Evolutionary conservation across 2,888 invertebrate genomes (phyloP), one percentile per base, ranked within the genome.

Genomic region (Hirtodrosophila histrioides): DNA sequence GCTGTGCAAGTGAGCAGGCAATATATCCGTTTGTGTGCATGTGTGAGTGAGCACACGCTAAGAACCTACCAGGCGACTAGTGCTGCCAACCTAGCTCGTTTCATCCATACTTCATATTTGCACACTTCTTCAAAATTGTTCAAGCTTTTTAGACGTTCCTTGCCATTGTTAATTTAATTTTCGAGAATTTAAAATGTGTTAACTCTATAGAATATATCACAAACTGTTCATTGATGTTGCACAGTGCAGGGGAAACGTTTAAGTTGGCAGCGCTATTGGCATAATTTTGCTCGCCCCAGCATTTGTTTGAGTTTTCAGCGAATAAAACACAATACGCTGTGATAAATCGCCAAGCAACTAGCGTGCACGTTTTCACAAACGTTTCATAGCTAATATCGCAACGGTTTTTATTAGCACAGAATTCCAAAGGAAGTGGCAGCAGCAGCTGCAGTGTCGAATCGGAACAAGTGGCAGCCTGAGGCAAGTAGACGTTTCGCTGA

Each of bases 401-500:
- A n/a, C 17, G 35, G 36, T 36, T 24, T 53, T n/a, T 31, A 49
- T 29, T 49, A 29, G 37, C 36, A 40, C 43, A 72, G 67, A 56
- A 69, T 66, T 65, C 48, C 39, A 46, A 41, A 43, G 24, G 48
- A 66, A 70, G 54, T 41, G 69, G 50, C 69, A 73, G 69, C 61
- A 68, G 70, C 65, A 61, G 66, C 72, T 74, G 70, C 69, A 68
- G 49, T 68, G 66, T 35, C 44, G 62, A 72, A 72, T 77, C 78
- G 70, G 70, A 75, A 66, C 83, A 75, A 83, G 78, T 76, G 80
- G 75, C 60, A 78, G 75, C 57, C 54, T 57, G 43, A 83, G 78
- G 83, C 75, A 78, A 80, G 69, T 73, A 78, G 61, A 60, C 57
- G 23, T 60, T 57, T 41, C 17, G 64, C 43, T 62, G 39, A 48